Conservation (phyloP, 2,888 invertebrate genomes). For the Norana najaformis region DNA sequence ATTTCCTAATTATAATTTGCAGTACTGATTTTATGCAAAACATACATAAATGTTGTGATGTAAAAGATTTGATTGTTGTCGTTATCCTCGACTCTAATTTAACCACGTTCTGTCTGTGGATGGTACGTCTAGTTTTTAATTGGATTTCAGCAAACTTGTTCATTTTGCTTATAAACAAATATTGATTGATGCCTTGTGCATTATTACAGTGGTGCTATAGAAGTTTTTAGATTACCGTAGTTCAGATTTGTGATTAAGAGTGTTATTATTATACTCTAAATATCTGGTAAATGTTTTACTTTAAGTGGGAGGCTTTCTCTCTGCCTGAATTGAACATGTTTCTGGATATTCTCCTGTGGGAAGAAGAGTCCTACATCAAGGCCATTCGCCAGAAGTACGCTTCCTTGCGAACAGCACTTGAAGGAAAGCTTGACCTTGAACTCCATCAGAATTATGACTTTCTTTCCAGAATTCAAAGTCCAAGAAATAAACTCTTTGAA, state of each 20-base stretch:
- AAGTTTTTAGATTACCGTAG: no score
- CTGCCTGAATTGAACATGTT: constrained; percentile 68
- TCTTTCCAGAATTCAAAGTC: neutral
- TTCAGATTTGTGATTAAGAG: neutral
- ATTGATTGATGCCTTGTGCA: neutral
- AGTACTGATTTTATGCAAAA: neutral
- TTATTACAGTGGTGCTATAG: neutral
- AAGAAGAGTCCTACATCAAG: constrained; percentile 65
- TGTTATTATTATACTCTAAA: neutral
- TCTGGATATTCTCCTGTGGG: constrained; percentile 66
- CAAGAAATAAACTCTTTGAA: neutral
- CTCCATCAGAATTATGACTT: neutral
- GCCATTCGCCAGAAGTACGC: constrained; percentile 64
- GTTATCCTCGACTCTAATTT: neutral
- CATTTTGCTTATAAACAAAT: neutral
- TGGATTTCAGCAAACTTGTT: neutral
- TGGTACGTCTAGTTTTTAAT: no score
- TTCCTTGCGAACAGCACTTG: constrained; percentile 21
- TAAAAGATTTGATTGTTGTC: neutral
- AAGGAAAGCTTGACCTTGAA: neutral
- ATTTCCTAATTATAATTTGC: neutral
- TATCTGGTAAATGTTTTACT: neutral
- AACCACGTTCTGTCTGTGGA: no score
- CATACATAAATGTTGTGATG: neutral
- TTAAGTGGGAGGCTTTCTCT: constrained; percentile 67